These are phyloP conservation scores for Andrena bucephala DNA, from an alignment of 2,888 invertebrate species.

Conservation along the genomic window DNA sequence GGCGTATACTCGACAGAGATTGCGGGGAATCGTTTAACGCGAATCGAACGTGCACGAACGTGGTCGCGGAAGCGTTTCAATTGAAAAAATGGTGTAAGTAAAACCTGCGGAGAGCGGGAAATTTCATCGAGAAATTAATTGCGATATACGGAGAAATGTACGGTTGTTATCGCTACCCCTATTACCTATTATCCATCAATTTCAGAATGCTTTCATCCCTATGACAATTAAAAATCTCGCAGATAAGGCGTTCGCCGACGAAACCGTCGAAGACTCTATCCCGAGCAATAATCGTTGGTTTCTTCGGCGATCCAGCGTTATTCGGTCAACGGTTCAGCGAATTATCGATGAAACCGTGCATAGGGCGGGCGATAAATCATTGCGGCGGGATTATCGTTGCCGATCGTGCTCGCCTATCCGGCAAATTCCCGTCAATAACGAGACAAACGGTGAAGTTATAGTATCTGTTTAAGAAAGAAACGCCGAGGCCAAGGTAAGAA, in stretches of 20 bases:
- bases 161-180: too few relatives aligned
- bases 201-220: too few relatives aligned
- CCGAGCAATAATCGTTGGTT: constrained; percentile 28
- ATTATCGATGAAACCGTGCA: constrained; percentile 40
- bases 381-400: constrained; percentile 24
- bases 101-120: neutral
- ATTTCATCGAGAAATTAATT: too few relatives aligned
- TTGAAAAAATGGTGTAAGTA: constrained; percentile 28
- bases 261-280: neutral
- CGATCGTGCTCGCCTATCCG: constrained; percentile 51
- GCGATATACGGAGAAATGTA: too few relatives aligned
- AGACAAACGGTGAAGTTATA: constrained; percentile 53
- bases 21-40: constrained; percentile 10
- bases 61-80: constrained; percentile 18
- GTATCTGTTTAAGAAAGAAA: constrained; percentile 58
- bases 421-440: constrained; percentile 54
- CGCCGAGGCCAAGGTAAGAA: constrained; percentile 32
- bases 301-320: neutral
- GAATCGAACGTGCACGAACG: neutral
- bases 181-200: too few relatives aligned
- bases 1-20: neutral
- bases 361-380: constrained; percentile 45
- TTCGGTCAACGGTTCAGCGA: constrained; percentile 20
- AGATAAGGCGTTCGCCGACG: neutral
- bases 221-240: too few relatives aligned